phyloP scores from a whole-genome alignment of 1,140 invertebrate species.

The Drosophila rufa region DNA sequence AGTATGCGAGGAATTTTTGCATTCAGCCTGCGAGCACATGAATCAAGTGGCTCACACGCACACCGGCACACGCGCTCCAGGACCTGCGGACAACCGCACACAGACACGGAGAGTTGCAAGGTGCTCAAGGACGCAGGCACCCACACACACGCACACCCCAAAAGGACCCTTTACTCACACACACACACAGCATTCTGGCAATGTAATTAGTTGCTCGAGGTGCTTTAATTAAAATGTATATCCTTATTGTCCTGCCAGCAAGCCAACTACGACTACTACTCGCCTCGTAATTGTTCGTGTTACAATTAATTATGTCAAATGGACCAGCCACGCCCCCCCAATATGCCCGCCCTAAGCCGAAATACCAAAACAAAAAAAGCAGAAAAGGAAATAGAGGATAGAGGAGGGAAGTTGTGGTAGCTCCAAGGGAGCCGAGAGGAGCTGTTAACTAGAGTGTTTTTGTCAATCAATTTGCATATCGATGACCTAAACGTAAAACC shows the following conservation, averaged over 20 bases:
- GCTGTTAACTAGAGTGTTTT: slow-evolving; percentile 52
- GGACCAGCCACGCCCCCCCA: slow-evolving; percentile 35
- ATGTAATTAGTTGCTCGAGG: slow-evolving; percentile 82
- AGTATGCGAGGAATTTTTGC: slow-evolving; percentile 42
- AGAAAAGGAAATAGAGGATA: background rate
- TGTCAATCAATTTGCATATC: slow-evolving; percentile 80
- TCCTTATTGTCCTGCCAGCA: slow-evolving; percentile 68
- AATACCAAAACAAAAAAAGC: slow-evolving; percentile 4
- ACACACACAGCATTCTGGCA: slow-evolving; percentile 26
- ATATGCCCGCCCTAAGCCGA: slow-evolving; percentile 13
- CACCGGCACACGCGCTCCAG: background rate
- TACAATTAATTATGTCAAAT: slow-evolving; percentile 82
- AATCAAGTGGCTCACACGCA: slow-evolving; percentile 24
- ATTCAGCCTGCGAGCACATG: slow-evolving; percentile 32
- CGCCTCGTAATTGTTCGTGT: slow-evolving; percentile 77
- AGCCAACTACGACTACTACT: background rate
- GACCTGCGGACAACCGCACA: slow-evolving; percentile 22
- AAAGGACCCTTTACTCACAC: slow-evolving; percentile 6
- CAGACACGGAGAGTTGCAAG: slow-evolving; percentile 9
- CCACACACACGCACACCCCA: slow-evolving; percentile 6
- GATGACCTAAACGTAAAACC: slow-evolving; percentile 60
- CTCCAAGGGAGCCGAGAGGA: background rate
- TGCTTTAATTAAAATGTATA: slow-evolving; percentile 84
- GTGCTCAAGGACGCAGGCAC: slow-evolving; percentile 31
- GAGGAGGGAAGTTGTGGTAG: background rate